Evolutionary conservation across 53 echinoderm and acorn worm genomes (phyloP).

Genomic region (Holothuria leucospilota): DNA sequence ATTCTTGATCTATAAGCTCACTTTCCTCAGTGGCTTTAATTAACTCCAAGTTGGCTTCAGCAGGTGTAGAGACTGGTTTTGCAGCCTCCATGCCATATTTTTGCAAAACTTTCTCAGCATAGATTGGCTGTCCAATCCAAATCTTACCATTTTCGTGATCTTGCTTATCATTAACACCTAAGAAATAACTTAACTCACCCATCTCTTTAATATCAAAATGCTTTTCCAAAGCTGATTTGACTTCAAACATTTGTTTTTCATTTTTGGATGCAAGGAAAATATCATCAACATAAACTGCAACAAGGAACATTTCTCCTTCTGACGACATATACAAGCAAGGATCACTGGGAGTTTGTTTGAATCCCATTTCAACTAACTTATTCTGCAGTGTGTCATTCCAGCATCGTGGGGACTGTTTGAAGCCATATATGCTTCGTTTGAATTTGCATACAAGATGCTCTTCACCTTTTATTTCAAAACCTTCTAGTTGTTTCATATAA

Average conservation of each 20-base stretch:
- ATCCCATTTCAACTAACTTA: conserved; percentile 18
- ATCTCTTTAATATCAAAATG: conserved; percentile 6
- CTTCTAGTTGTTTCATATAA: conserved; percentile 28
- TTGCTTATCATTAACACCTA: conserved; percentile 10
- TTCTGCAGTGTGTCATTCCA: conserved; percentile 24
- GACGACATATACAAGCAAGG: conserved; percentile 10
- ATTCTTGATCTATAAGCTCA: too few species aligned
- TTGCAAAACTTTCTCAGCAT: too few species aligned
- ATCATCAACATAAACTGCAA: conserved; percentile 19
- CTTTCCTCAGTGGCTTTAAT: too few species aligned
- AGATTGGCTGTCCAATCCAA: too few species aligned
- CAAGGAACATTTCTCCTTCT: conserved; percentile 22
- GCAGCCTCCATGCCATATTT: too few species aligned
- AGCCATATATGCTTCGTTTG: too few species aligned
- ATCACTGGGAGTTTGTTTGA: too few species aligned
- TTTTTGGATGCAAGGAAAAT: neutral
- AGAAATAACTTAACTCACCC: neutral
- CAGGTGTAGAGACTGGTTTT: conserved; percentile 16
- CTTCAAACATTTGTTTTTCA: neutral
- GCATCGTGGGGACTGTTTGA: too few species aligned
- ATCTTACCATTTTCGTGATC: neutral
- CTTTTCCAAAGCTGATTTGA: neutral
- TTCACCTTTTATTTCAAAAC: conserved; percentile 11
- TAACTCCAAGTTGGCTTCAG: neutral
- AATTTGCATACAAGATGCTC: conserved; percentile 10